Conservation (phyloP, 2,113 vertebrate species). For the Salvelinus sp. region DNA sequence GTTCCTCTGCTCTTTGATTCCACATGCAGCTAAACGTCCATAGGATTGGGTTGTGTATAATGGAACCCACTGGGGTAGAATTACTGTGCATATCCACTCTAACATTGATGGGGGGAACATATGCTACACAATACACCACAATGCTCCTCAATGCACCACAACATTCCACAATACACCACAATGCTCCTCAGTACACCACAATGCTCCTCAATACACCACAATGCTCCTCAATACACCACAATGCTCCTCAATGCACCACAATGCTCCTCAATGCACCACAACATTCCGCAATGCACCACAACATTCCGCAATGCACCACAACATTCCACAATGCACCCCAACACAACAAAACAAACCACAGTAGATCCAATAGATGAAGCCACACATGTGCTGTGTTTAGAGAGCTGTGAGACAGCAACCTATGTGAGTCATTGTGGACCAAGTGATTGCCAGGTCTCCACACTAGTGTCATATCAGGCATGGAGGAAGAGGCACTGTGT, state of each 20-base stretch:
- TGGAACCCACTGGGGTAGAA: conserved; percentile 45
- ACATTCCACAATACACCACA: no score
- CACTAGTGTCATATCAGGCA: background rate
- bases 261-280: no score
- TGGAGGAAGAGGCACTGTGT: no score
- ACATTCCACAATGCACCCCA: background rate
- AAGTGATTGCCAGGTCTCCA: conserved; percentile 3
- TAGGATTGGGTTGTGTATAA: conserved; percentile 50
- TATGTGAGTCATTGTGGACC: conserved; percentile 4
- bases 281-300: no score
- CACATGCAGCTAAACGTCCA: conserved; percentile 31
- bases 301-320: no score
- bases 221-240: no score
- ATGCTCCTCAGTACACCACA: no score
- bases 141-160: no score
- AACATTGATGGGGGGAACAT: background rate
- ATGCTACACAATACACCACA: no score
- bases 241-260: no score
- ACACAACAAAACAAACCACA: background rate
- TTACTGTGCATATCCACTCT: background rate
- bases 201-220: no score
- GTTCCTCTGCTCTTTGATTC: conserved; percentile 54
- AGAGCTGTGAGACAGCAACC: background rate
- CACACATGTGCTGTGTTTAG: conserved; percentile 20
- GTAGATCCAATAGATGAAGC: conserved; percentile 7